Evolutionary conservation across 2,113 vertebrate genomes (phyloP), one percentile per base, ranked within the genome.

Genomic region (Salvelinus alpinus): DNA sequence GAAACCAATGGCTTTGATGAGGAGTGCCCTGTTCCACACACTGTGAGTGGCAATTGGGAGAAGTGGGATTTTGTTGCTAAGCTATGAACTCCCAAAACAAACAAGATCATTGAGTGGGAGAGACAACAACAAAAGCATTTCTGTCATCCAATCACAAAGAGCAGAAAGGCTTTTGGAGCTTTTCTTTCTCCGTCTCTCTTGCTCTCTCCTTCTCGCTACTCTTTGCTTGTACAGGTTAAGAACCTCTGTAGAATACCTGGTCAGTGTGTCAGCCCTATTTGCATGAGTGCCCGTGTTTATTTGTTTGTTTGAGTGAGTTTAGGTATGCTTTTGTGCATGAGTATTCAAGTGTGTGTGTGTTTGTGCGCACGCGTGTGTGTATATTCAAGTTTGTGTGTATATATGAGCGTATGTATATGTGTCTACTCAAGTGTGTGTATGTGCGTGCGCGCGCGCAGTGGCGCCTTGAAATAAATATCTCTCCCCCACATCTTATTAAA

Each of bases 61-160:
- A 86, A 82, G 70, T 74, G 78, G 88, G 88, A 88, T 84, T 90
- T 85, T 89, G 91, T 91, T 92, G 91, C 90, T 93, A 92, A 90
- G 91, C 91, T 92, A 90, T 93, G 87, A 90, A 93, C 88, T 91
- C 74, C 71, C 83, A 81, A 87, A 90, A 92, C 87, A 93, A 94
- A 92, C 89, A 92, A 89, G 85, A 90, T 90, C 85, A 83, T 78
- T 78, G 80, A 88, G 88, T 84, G 90, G 78, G 78, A 34, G 27
- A 65, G 0, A 25, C 3, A 25, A 65, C 5, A 64, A 8, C 6
- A 70, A n/a, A 73, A 62, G 22, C 64, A 74, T 70, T 73, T 78
- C 80, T 91, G 90, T 88, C 79, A 76, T 83, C 82, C 74, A 16
- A 54, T 81, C 67, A 87, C 87, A 89, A 82, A 87, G 87, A 78